Percentiles rank a stretch among this genome's conserved stretches.
Evolutionary conservation across 2,113 vertebrate genomes (phyloP).

Genomic region (Cyprinodon variegatus): DNA sequence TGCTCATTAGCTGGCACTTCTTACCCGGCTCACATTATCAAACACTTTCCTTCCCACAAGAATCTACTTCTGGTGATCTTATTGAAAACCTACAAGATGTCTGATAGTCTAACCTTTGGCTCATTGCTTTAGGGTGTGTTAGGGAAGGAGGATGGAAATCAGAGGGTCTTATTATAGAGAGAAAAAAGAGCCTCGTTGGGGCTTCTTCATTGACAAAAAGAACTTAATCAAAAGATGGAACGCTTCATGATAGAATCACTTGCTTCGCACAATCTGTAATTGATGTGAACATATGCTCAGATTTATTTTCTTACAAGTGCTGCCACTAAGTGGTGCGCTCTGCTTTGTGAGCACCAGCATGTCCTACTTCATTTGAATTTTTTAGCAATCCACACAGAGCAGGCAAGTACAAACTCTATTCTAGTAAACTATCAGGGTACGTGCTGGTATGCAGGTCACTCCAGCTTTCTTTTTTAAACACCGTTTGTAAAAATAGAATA

Average conservation of each 20-base stretch:
- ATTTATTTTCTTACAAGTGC: slow-evolving; percentile 56
- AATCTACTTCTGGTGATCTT: slow-evolving; percentile 64
- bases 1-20: slow-evolving; percentile 74
- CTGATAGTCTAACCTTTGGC: slow-evolving; percentile 63
- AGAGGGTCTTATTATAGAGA: slow-evolving; percentile 5
- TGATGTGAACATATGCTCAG: slow-evolving; percentile 67
- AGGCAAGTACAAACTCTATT: slow-evolving; percentile 12
- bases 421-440: slow-evolving; percentile 18
- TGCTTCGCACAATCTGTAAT: slow-evolving; percentile 64
- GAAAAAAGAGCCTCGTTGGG: slow-evolving; percentile 20
- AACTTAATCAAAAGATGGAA: slow-evolving; percentile 57
- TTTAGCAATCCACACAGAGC: background rate
- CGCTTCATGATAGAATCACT: slow-evolving; percentile 53
- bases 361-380: slow-evolving; percentile 55
- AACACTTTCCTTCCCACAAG: slow-evolving; percentile 66
- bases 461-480: slow-evolving; percentile 15
- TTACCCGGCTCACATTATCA: slow-evolving; percentile 66
- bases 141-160: slow-evolving; percentile 15
- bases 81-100: slow-evolving; percentile 64
- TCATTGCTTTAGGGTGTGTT: slow-evolving; percentile 23
- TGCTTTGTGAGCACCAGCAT: slow-evolving; percentile 49
- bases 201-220: slow-evolving; percentile 30
- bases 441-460: slow-evolving; percentile 27
- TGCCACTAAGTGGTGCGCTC: slow-evolving; percentile 41
- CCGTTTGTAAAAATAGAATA: slow-evolving; percentile 50